Evolutionary conservation across 2,888 invertebrate species (phyloP).

Genomic region (Ditula angustiorana): DNA sequence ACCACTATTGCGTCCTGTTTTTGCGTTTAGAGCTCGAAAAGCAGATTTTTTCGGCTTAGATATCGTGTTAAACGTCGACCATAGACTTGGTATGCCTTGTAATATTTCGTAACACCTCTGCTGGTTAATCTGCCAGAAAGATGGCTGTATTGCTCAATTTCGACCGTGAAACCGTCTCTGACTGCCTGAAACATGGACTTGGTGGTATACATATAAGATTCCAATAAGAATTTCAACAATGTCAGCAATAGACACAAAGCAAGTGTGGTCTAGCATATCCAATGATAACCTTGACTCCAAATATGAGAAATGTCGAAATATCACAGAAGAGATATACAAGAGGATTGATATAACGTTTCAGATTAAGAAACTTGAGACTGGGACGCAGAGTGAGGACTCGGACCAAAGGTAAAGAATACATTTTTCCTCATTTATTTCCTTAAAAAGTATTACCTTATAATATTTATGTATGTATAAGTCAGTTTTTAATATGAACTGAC

Average conservation of each 20-base stretch:
- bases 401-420: conserved; percentile 65
- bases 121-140: conserved; percentile 44
- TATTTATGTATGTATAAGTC: not conserved
- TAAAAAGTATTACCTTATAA: not conserved
- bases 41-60: conserved; percentile 25
- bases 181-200: conserved; percentile 46
- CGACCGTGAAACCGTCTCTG: conserved; percentile 51
- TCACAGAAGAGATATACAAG: conserved; percentile 80
- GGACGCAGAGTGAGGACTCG: conserved; percentile 69
- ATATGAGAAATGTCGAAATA: conserved; percentile 79
- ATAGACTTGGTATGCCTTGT: conserved; percentile 26
- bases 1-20: conserved; percentile 31
- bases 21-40: conserved; percentile 16
- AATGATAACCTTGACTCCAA: conserved; percentile 65
- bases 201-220: conserved; percentile 61
- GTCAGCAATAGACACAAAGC: conserved; percentile 68
- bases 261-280: conserved; percentile 61
- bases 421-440: conserved; percentile 1
- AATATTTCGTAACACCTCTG: conserved; percentile 34
- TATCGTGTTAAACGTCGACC: conserved; percentile 20
- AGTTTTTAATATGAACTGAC: not conserved
- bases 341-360: conserved; percentile 80
- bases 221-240: conserved; percentile 58
- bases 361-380: conserved; percentile 73
- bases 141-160: conserved; percentile 62